A percentile compares a stretch with the other conserved stretches of the same genome.
phyloP scores from a whole-genome alignment of 2,888 invertebrate genomes.

The Macrophya alboannulata region DNA sequence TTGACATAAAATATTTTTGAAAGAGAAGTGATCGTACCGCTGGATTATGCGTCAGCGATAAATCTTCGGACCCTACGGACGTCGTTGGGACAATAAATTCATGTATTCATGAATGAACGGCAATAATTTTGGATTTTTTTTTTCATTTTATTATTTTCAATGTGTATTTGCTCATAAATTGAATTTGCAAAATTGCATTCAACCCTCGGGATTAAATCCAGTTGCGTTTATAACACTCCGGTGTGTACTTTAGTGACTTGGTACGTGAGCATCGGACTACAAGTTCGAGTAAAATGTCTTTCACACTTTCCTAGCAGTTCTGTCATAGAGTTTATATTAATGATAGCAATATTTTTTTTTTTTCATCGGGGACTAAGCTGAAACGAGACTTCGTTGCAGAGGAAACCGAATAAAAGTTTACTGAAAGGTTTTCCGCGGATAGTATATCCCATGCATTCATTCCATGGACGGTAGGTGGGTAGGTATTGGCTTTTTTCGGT shows the following conservation, averaged over 20 bases:
- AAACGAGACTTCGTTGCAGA: background rate
- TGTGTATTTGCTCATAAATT: background rate
- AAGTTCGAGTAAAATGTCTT: conserved; percentile 32
- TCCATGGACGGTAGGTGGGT: conserved; percentile 2
- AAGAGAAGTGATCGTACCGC: background rate
- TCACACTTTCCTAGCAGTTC: conserved; percentile 9
- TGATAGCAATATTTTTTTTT: conserved; percentile 22
- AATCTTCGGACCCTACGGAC: background rate
- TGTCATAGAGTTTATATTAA: conserved; percentile 42
- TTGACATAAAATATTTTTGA: background rate
- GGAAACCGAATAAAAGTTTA: conserved; percentile 24
- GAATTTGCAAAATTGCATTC: background rate
- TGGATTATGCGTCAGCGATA: background rate
- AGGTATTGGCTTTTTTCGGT: conserved; percentile 22
- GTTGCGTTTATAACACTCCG: background rate
- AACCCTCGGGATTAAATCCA: background rate
- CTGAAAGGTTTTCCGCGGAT: background rate
- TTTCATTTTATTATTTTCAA: background rate
- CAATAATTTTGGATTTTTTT: background rate
- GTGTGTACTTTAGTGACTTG: background rate
- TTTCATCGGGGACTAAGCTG: background rate
- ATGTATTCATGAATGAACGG: background rate
- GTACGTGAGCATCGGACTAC: background rate
- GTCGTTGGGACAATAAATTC: conserved; percentile 7
- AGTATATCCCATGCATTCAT: conserved; percentile 19